Conservation (phyloP, 2,888 invertebrate genomes). For the Amphipyra tragopoginis region DNA sequence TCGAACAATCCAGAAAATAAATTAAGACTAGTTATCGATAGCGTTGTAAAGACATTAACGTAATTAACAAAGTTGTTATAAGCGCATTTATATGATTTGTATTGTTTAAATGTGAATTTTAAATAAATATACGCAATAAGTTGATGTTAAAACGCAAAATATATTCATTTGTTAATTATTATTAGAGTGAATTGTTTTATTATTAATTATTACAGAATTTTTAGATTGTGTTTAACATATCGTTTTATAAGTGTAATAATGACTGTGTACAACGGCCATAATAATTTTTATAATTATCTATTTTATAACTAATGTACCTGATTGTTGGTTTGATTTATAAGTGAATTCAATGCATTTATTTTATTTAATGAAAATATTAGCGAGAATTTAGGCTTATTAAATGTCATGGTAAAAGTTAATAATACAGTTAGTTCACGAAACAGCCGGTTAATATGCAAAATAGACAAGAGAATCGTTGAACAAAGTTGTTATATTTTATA, state of each 20-base stretch:
- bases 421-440: conserved; percentile 33
- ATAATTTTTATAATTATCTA: conserved; percentile 40
- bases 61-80: conserved; percentile 46
- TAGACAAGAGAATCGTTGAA: background rate
- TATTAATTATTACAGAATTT: conserved; percentile 10
- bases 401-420: conserved; percentile 34
- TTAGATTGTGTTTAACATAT: conserved; percentile 38
- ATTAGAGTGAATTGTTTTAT: conserved; percentile 19
- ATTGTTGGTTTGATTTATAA: conserved; percentile 53
- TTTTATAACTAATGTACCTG: conserved; percentile 56
- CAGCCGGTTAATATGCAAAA: background rate
- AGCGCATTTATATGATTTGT: conserved; percentile 50
- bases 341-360: conserved; percentile 39
- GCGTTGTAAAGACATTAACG: conserved; percentile 46
- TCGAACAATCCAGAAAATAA: conserved; percentile 35
- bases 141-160: conserved; percentile 42
- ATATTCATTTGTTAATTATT: conserved; percentile 42
- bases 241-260: conserved; percentile 30
- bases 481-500: conserved; percentile 33
- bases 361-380: conserved; percentile 31
- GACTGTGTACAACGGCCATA: conserved; percentile 52
- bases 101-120: conserved; percentile 37
- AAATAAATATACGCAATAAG: conserved; percentile 51
- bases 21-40: conserved; percentile 58
- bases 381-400: conserved; percentile 41